phyloP scores from a whole-genome alignment of 2,888 invertebrate genomes.

The Drosophila mimica region DNA sequence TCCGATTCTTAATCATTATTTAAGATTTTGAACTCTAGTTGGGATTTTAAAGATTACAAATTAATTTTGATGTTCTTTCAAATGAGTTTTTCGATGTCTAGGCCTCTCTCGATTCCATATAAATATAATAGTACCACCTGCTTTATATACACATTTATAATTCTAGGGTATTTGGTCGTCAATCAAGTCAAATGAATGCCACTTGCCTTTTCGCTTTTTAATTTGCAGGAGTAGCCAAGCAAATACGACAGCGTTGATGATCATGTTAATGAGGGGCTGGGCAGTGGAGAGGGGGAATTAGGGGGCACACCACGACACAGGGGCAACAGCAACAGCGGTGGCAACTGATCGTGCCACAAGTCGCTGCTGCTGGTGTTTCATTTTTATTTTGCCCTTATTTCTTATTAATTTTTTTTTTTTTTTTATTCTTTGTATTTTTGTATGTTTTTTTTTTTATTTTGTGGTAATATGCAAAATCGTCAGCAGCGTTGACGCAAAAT shows the following conservation, averaged over 20 bases:
- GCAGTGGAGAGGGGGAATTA: conserved; percentile 15
- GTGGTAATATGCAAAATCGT: conserved; percentile 57
- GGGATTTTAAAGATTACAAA: background rate
- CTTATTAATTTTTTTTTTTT: conserved; percentile 10
- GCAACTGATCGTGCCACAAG: conserved; percentile 57
- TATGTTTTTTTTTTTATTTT: conserved; percentile 6
- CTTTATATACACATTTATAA: background rate
- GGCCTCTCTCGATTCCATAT: background rate
- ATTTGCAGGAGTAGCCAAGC: conserved; percentile 74
- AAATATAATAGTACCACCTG: background rate
- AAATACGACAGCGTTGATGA: conserved; percentile 81
- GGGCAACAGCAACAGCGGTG: background rate
- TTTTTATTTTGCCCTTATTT: conserved; percentile 14
- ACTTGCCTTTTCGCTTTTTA: conserved; percentile 47
- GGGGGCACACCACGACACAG: background rate
- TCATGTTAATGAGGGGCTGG: conserved; percentile 80
- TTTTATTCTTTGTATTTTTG: no score
- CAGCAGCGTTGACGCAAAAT: conserved; percentile 78
- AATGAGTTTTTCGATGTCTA: background rate
- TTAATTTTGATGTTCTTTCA: background rate
- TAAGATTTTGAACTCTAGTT: background rate
- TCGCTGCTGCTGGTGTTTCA: conserved; percentile 50
- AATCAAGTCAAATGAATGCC: background rate
- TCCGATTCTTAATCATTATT: background rate
- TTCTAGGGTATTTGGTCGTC: conserved; percentile 11